Percentiles rank a stretch among this genome's conserved stretches.
These are phyloP conservation scores for Petrocephalus sullivani DNA, from an alignment of 2,797 vertebrate species.

Conservation along the genomic window DNA sequence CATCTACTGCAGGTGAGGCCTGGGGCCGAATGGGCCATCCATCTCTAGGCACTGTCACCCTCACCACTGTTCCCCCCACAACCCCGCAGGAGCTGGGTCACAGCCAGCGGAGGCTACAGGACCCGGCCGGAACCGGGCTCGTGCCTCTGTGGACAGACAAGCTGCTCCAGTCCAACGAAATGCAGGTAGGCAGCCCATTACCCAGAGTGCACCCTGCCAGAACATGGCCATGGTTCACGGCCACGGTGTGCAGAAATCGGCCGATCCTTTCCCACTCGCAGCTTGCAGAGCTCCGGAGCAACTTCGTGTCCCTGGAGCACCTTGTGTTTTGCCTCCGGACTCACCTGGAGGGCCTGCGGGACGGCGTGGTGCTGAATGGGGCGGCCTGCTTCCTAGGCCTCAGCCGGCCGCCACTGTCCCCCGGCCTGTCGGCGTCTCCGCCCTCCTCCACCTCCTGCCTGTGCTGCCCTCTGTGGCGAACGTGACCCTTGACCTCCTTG, in stretches of 20 bases:
- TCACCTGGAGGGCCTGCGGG: conserved; percentile 59
- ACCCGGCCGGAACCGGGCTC: conserved; percentile 27
- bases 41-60: not conserved
- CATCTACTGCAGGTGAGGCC: conserved; percentile 55
- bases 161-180: conserved; percentile 60
- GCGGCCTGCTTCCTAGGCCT: not conserved
- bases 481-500: conserved; percentile 33
- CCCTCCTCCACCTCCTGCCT: conserved; percentile 41
- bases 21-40: not conserved
- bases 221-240: not conserved
- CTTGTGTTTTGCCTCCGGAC: conserved; percentile 60
- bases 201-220: not conserved
- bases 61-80: not conserved
- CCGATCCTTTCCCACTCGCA: conserved; percentile 31
- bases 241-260: not conserved
- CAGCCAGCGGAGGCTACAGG: conserved; percentile 43
- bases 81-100: conserved; percentile 51
- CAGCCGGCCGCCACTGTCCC: not conserved
- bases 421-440: not conserved
- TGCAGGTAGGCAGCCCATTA: conserved; percentile 50
- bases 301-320: conserved; percentile 56
- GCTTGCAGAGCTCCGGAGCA: conserved; percentile 60
- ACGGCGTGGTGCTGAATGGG: conserved; percentile 15
- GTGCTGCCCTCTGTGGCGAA: conserved; percentile 39
- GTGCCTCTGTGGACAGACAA: conserved; percentile 58